Percentiles rank a stretch among this genome's conserved stretches.
phyloP scores from a whole-genome alignment of 2,888 invertebrate species.

The Heliconius hortense region DNA sequence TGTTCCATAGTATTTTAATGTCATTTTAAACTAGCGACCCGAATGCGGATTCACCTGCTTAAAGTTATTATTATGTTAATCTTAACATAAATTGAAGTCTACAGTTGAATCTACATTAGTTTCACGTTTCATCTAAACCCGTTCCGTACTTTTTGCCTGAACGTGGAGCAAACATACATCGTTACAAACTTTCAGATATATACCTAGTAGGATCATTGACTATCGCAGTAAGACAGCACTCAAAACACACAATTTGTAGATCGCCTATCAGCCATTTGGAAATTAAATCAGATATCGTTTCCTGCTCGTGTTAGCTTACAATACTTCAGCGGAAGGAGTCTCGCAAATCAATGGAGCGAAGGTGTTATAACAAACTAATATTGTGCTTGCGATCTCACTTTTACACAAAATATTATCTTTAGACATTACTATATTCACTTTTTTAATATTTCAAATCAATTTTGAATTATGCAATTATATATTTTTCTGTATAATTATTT shows the following conservation, averaged over 20 bases:
- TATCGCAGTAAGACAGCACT: neutral
- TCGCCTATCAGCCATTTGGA: conserved; percentile 32
- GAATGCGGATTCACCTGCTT: no score
- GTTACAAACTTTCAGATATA: no score
- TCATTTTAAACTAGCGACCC: no score
- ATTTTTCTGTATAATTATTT: neutral
- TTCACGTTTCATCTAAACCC: no score
- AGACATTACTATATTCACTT: neutral
- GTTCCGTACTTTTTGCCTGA: no score
- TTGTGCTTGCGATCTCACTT: conserved; percentile 30
- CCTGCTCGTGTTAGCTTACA: conserved; percentile 37
- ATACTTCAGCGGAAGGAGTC: conserved; percentile 37
- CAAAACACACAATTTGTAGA: conserved; percentile 22
- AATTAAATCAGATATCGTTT: conserved; percentile 35
- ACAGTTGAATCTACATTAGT: no score
- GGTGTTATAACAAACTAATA: conserved; percentile 50
- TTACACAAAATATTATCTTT: conserved; percentile 15
- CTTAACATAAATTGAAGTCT: no score
- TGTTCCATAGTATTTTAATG: no score
- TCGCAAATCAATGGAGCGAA: conserved; percentile 55
- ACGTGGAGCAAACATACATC: no score
- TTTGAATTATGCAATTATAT: neutral
- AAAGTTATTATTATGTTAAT: no score
- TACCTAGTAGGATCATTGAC: neutral
- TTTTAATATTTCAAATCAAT: neutral